Base-by-base conservation (phyloP, 2,113 vertebrate genomes). In the Actenoides lindsayi region DNA sequence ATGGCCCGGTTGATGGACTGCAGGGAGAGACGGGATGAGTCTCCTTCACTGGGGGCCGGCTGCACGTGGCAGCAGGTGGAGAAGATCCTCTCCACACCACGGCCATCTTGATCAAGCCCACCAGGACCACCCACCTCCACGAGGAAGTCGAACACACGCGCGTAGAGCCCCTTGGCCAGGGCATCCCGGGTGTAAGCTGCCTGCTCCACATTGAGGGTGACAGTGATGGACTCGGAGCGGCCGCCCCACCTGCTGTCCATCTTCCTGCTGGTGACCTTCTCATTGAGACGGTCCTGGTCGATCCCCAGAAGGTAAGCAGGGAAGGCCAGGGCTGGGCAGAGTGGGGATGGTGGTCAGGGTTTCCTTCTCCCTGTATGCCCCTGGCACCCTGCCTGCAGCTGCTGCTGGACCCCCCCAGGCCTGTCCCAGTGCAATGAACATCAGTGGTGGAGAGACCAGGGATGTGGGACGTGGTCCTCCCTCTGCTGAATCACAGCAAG, bases 171-270 rank as follows among this genome's bases (percentile, higher is more conserved):
- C 96, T 99, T 99, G 95, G 99, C 98, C 78, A 99, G 98, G 14
- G 99, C 99, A 0, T 99, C 99, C 0, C 99, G 97, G 0, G 99
- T 99, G 94, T 99, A 99, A 37, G 98, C 98, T 0, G 99, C 99
- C 97, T 99, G 99, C 92, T 99, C 99, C 94, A 99, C 98, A 18
- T 99, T 99, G 89, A 99, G 98, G 33, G 99, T 99, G 90, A 99
- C 99, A 0, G 99, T 97, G 35, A 99, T 99, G 91, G 99, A 99
- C 97, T 99, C 99, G 0, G 98, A 98, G 94, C 98, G 99, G 24
- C 99, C 99, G 0, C 98, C 99, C 99, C 99, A 99, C 91, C 99
- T 99, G 88, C 99, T 99, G 94, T 99, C 99, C 99, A 99, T 99
- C 96, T 99, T 99, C 25, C 99, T 98, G 95, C 99, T 99, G 93